A percentile compares a stretch with the other conserved stretches of the same genome.
These are phyloP conservation scores for Numida meleagris DNA, from an alignment of 2,113 vertebrate genomes.

Conservation along the genomic window DNA sequence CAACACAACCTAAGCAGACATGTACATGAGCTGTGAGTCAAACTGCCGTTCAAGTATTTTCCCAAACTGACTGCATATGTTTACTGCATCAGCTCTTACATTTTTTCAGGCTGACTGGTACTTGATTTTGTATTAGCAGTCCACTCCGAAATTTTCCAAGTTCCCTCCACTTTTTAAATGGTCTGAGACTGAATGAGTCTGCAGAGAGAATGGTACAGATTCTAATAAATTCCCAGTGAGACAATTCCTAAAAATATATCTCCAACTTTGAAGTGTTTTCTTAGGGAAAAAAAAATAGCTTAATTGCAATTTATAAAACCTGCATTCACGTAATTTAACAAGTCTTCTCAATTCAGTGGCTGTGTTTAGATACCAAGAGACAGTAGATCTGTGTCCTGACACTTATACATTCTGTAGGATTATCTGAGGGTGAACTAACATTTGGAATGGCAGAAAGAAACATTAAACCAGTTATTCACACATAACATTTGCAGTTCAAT, in stretches of 20 bases:
- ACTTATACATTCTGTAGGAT: not conserved
- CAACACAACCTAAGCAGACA: not conserved
- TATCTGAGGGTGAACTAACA: not conserved
- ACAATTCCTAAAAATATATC: not conserved
- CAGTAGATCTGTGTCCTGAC: not conserved
- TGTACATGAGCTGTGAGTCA: not conserved
- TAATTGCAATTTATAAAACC: not conserved
- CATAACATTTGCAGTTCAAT: constrained; percentile 22
- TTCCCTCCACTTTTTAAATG: not conserved
- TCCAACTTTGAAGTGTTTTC: not conserved
- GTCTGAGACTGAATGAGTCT: not conserved
- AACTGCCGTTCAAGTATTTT: not conserved
- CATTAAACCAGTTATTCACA: not conserved
- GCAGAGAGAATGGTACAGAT: not conserved
- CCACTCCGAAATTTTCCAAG: not conserved
- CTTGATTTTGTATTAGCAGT: not conserved
- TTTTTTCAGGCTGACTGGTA: not conserved
- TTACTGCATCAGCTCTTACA: not conserved
- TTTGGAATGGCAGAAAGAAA: constrained; percentile 5
- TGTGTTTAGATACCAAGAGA: not conserved
- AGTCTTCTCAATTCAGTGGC: not conserved
- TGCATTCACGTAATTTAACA: not conserved
- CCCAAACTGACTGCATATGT: not conserved
- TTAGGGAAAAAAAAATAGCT: not conserved
- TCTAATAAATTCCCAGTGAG: not conserved